phyloP scores from a whole-genome alignment of 2,888 invertebrate species.

The Eupithecia pulchellata region DNA sequence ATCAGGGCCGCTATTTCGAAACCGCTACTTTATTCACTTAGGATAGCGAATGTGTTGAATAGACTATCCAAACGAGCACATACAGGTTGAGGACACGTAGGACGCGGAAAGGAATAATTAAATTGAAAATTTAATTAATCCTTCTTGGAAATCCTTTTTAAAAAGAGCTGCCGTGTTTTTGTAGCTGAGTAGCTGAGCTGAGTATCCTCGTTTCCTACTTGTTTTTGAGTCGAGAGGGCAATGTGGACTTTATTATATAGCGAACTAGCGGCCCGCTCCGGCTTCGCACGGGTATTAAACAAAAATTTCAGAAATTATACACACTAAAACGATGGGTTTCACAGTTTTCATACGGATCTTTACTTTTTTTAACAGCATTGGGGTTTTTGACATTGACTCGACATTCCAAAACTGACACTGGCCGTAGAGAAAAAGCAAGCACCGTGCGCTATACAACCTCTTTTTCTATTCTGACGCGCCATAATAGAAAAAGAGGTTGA shows the following conservation, averaged over 20 bases:
- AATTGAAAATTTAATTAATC: slow-evolving; percentile 1
- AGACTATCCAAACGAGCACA: slow-evolving; percentile 20
- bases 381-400: no score
- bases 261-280: no score
- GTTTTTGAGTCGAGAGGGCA: background rate
- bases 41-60: slow-evolving; percentile 27
- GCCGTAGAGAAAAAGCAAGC: no score
- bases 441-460: no score
- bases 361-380: no score
- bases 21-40: slow-evolving; percentile 12
- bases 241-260: background rate
- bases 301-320: no score
- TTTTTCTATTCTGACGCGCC: no score
- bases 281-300: no score
- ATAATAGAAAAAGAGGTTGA: no score
- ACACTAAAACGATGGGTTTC: no score
- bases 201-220: background rate
- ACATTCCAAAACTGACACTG: no score
- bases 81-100: slow-evolving; percentile 1
- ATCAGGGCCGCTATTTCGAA: background rate
- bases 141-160: background rate
- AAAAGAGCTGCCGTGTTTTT: background rate
- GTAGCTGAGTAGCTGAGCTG: background rate
- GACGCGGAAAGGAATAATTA: slow-evolving; percentile 6
- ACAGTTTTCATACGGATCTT: no score